A percentile compares a stretch with the other conserved stretches of the same genome.
These are phyloP conservation scores for Drosophila sp. DNA, from an alignment of 1,140 invertebrate species.

Conservation along the genomic window DNA sequence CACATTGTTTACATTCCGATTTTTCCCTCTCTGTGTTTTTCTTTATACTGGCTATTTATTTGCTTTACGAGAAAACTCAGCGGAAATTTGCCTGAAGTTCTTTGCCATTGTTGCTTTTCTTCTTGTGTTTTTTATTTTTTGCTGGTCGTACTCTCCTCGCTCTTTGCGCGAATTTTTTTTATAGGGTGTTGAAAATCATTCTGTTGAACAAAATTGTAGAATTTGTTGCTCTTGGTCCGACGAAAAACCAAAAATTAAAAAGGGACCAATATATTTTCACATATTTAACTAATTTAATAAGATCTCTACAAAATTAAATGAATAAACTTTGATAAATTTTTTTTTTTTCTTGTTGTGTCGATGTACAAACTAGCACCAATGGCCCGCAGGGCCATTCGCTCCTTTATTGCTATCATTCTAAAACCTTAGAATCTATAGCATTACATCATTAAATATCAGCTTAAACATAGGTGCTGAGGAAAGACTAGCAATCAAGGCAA, in stretches of 20 bases:
- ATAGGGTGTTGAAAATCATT: constrained; percentile 67
- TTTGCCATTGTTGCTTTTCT: constrained; percentile 25
- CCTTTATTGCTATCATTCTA: too few species aligned
- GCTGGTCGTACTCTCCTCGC: not conserved
- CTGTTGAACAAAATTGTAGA: constrained; percentile 71
- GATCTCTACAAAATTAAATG: too few species aligned
- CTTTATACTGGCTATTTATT: constrained; percentile 64
- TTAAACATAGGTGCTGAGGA: too few species aligned
- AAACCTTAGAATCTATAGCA: too few species aligned
- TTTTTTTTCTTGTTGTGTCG: too few species aligned
- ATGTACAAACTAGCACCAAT: too few species aligned
- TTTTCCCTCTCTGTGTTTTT: constrained; percentile 26
- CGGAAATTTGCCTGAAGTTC: constrained; percentile 60
- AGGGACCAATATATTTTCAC: too few species aligned
- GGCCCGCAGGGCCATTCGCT: too few species aligned
- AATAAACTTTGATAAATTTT: too few species aligned
- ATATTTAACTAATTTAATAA: too few species aligned
- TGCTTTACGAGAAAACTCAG: constrained; percentile 59
- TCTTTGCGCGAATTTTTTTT: constrained; percentile 58
- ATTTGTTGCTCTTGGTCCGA: constrained; percentile 35
- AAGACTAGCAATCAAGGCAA: too few species aligned
- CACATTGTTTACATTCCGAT: constrained; percentile 72
- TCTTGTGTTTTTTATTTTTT: constrained; percentile 1
- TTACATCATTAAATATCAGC: too few species aligned
- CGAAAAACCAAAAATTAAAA: not conserved